Evolutionary conservation across 1,140 invertebrate genomes (phyloP).

Genomic region (Idris sp.): DNA sequence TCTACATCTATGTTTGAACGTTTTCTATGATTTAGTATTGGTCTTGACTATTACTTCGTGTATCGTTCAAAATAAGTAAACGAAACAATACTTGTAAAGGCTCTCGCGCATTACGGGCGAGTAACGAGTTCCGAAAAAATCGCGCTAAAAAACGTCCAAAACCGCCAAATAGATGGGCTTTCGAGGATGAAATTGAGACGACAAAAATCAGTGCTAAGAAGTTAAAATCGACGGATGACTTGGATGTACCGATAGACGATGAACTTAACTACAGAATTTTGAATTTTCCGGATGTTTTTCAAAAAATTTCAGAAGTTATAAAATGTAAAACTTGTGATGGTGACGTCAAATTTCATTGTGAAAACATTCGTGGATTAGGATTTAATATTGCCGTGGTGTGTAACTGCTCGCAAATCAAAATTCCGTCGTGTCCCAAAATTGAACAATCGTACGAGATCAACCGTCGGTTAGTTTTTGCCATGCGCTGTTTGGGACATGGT

Average conservation of each 20-base stretch:
- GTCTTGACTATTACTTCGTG: neutral
- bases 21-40: no score
- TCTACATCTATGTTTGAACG: no score
- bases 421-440: conserved; percentile 17
- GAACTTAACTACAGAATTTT: neutral
- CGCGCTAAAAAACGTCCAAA: neutral
- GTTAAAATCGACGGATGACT: neutral
- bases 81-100: no score
- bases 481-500: conserved; percentile 20
- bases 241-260: neutral
- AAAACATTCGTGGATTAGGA: neutral
- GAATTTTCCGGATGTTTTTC: neutral
- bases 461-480: conserved; percentile 8
- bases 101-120: no score
- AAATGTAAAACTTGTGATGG: conserved; percentile 8
- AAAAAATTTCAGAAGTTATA: neutral
- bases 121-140: no score
- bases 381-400: neutral
- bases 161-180: conserved; percentile 1
- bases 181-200: neutral
- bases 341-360: neutral
- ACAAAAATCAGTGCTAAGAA: neutral
- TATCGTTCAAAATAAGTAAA: no score
- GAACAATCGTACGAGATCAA: conserved; percentile 7
- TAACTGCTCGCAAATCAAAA: neutral